A percentile compares a stretch with the other conserved stretches of the same genome.
phyloP scores from a whole-genome alignment of 2,797 vertebrate species.

The Columba guinea region DNA sequence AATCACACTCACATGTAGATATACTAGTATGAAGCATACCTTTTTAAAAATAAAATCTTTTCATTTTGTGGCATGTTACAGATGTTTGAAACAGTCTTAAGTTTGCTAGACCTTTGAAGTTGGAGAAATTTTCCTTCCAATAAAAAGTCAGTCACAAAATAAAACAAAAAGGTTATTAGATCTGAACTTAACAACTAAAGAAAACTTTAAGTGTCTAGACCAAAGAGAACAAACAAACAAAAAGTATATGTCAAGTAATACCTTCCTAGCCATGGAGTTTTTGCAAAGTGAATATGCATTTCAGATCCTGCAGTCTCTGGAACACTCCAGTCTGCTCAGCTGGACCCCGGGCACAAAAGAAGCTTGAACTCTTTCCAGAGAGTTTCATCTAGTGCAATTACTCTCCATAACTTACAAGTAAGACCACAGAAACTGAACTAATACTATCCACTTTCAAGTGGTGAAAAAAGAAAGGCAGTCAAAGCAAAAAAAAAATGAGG shows the following conservation, averaged over 20 bases:
- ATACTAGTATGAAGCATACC: background rate
- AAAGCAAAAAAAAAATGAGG: background rate
- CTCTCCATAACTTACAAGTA: background rate
- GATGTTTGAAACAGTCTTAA: background rate
- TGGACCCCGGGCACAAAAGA: background rate
- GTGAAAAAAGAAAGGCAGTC: background rate
- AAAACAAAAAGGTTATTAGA: background rate
- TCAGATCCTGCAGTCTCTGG: background rate
- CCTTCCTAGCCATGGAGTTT: background rate
- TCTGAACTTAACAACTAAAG: background rate
- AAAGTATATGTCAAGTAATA: background rate
- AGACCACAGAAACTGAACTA: background rate
- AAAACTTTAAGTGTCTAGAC: background rate
- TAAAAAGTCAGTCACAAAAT: background rate
- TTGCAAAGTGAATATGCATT: background rate
- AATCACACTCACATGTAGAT: background rate
- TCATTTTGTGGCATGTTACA: background rate
- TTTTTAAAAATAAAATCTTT: background rate
- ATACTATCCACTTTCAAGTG: background rate
- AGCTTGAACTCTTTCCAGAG: background rate
- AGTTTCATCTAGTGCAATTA: background rate
- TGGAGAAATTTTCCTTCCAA: background rate
- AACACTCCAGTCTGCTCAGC: background rate
- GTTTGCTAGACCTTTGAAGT: background rate
- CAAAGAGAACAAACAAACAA: background rate